Percentiles rank a stretch among this genome's conserved stretches.
phyloP scores from a whole-genome alignment of 2,797 vertebrate species.

The Acridotheres tristis region DNA sequence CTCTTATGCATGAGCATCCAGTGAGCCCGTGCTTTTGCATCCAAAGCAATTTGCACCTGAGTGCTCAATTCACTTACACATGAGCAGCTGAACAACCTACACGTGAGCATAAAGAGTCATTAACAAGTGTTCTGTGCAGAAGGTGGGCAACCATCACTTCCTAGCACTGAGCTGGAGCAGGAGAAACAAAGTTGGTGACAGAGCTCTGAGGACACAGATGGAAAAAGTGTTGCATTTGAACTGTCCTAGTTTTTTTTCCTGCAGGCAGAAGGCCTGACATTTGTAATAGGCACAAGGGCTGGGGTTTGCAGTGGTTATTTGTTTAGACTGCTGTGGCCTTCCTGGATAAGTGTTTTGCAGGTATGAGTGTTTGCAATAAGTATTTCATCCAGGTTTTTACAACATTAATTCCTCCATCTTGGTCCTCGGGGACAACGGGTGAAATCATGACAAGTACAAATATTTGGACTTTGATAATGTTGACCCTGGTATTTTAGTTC shows the following conservation, averaged over 20 bases:
- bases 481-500: neutral
- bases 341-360: neutral
- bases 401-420: neutral
- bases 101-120: neutral
- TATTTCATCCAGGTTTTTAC: neutral
- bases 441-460: neutral
- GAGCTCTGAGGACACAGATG: neutral
- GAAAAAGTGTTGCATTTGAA: neutral
- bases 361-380: neutral
- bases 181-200: neutral
- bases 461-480: neutral
- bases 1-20: neutral
- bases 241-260: neutral
- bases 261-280: neutral
- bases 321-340: neutral
- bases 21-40: neutral
- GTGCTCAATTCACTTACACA: neutral
- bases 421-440: fast-evolving
- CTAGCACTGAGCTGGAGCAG: neutral
- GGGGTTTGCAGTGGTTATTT: neutral
- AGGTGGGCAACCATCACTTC: neutral
- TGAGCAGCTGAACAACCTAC: neutral
- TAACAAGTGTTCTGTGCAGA: neutral
- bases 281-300: neutral
- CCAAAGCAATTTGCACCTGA: neutral